phyloP scores from a whole-genome alignment of 2,888 invertebrate species.

The Trichopria drosophilae region DNA sequence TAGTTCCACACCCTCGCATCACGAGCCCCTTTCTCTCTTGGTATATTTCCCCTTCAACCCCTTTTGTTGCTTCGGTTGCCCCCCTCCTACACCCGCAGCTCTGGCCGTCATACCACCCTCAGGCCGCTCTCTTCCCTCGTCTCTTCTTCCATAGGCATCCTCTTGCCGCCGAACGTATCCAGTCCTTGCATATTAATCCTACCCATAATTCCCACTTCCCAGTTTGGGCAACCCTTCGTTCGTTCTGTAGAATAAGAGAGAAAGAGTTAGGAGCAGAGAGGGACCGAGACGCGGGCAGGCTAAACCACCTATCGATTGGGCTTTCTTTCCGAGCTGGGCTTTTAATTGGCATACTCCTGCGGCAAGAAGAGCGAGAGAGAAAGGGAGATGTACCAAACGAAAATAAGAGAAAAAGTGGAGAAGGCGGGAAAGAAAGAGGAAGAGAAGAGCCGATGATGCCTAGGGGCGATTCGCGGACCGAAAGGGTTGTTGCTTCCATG shows the following conservation, averaged over 20 bases:
- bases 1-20: constrained; percentile 32
- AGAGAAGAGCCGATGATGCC: not conserved
- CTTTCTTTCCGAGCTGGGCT: constrained; percentile 56
- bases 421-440: constrained; percentile 6
- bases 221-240: constrained; percentile 59
- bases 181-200: constrained; percentile 60
- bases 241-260: constrained; percentile 47
- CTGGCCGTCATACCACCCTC: constrained; percentile 41
- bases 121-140: constrained; percentile 36
- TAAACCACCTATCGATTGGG: constrained; percentile 54
- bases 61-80: constrained; percentile 54
- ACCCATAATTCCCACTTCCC: constrained; percentile 60
- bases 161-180: constrained; percentile 56
- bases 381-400: constrained; percentile 19
- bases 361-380: constrained; percentile 46
- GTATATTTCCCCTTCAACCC: constrained; percentile 55
- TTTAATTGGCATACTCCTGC: constrained; percentile 59
- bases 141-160: constrained; percentile 43
- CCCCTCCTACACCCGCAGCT: constrained; percentile 40
- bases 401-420: constrained; percentile 23
- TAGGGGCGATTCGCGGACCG: no score
- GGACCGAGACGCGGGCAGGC: constrained; percentile 43
- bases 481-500: constrained; percentile 17
- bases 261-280: constrained; percentile 38
- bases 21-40: constrained; percentile 35